phyloP scores from a whole-genome alignment of 2,888 invertebrate genomes.

The Malacosoma neustria region DNA sequence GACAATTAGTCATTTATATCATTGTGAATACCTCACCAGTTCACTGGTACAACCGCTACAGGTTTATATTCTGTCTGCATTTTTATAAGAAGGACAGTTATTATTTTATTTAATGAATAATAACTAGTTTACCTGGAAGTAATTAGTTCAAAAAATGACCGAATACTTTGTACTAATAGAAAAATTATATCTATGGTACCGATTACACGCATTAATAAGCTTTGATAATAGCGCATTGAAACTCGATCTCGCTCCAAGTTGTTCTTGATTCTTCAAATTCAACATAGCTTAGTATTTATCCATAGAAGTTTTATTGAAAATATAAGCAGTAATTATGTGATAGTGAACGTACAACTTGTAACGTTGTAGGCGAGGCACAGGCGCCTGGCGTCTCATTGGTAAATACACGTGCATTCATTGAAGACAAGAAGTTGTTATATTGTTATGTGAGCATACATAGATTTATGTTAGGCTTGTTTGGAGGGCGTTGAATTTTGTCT shows the following conservation, averaged over 20 bases:
- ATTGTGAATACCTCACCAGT: too few relatives aligned
- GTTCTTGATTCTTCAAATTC: slow-evolving; percentile 39
- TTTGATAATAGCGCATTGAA: slow-evolving; percentile 51
- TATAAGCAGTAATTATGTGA: slow-evolving; percentile 2
- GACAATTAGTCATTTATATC: too few relatives aligned
- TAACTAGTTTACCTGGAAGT: too few relatives aligned
- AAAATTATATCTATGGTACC: background rate
- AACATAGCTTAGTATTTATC: slow-evolving; percentile 34
- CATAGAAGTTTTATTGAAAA: slow-evolving; percentile 4
- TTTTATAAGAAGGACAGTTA: too few relatives aligned
- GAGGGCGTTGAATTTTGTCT: background rate
- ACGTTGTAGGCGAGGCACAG: slow-evolving; percentile 21
- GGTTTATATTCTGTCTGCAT: too few relatives aligned
- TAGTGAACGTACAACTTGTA: background rate
- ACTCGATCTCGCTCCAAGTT: slow-evolving; percentile 56
- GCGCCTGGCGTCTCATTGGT: slow-evolving; percentile 51
- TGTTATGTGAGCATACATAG: slow-evolving; percentile 38
- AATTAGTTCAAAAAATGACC: too few relatives aligned
- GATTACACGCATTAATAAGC: slow-evolving; percentile 22
- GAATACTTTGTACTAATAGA: too few relatives aligned
- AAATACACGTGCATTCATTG: slow-evolving; percentile 11
- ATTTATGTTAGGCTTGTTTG: slow-evolving; percentile 38
- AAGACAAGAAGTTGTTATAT: slow-evolving; percentile 49
- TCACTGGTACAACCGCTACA: too few relatives aligned
- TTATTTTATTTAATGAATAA: too few relatives aligned